phyloP scores from a whole-genome alignment of 2,797 vertebrate genomes.

The Cyclura pinguis region DNA sequence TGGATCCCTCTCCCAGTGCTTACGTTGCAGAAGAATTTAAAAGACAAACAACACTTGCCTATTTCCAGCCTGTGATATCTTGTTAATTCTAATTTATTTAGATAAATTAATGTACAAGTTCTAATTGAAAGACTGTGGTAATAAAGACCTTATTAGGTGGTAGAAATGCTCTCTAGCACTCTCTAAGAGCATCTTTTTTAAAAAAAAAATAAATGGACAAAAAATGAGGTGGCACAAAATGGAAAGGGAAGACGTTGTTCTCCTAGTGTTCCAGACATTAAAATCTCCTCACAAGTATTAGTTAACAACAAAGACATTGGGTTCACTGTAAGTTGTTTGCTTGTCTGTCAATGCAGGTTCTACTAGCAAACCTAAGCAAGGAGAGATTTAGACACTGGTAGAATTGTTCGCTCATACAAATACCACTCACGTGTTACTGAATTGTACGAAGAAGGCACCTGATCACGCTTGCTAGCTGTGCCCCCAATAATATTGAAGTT shows the following conservation, averaged over 20 bases:
- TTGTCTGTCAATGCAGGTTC: too few species aligned
- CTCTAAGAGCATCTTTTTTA: neutral
- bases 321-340: too few species aligned
- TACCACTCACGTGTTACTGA: neutral
- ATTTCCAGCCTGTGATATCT: neutral
- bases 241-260: neutral
- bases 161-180: neutral
- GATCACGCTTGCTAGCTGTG: neutral
- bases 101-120: neutral
- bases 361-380: neutral
- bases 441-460: neutral
- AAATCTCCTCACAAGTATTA: neutral
- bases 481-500: neutral
- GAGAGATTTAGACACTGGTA: neutral
- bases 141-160: neutral
- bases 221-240: neutral
- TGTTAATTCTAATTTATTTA: neutral
- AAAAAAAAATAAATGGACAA: neutral
- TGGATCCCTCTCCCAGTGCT: neutral
- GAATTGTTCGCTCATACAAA: neutral
- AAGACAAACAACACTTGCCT: neutral
- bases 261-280: neutral
- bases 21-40: neutral
- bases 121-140: slow-evolving; percentile 1
- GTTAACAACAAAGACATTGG: too few species aligned